Evolutionary conservation across 2,888 invertebrate species (phyloP).

Genomic region (Blastobasis lacticolella): DNA sequence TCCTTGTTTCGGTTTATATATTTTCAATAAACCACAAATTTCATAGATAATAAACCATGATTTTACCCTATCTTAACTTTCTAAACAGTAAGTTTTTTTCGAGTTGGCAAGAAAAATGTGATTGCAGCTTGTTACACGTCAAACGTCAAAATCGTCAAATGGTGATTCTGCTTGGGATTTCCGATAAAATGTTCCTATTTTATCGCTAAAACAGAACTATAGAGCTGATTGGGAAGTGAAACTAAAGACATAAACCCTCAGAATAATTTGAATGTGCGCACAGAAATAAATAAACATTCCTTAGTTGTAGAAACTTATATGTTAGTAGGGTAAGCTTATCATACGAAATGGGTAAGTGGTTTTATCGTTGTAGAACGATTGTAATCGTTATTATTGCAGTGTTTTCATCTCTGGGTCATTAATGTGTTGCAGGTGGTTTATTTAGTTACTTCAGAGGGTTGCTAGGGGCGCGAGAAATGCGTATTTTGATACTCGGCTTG

Average conservation of each 20-base stretch:
- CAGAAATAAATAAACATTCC: constrained; percentile 35
- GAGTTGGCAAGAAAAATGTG: no score
- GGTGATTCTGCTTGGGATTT: constrained; percentile 21
- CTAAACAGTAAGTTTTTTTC: no score
- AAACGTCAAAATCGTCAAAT: constrained; percentile 25
- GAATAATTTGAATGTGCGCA: constrained; percentile 27
- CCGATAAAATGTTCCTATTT: constrained; percentile 41
- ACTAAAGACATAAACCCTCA: constrained; percentile 21
- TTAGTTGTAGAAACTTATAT: constrained; percentile 48
- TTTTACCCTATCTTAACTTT: no score
- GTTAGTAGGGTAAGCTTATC: constrained; percentile 51
- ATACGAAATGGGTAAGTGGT: constrained; percentile 56
- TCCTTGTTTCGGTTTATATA: no score
- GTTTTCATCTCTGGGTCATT: constrained; percentile 11
- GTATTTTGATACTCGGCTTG: constrained; percentile 96
- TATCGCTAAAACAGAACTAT: constrained; percentile 28
- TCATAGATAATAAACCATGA: no score
- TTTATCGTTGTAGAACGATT: constrained; percentile 25
- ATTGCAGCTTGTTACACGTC: constrained; percentile 40
- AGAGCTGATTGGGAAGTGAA: constrained; percentile 21
- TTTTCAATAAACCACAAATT: no score
- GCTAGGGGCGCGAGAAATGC: constrained; percentile 97
- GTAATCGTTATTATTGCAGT: constrained; percentile 15
- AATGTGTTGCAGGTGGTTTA: constrained; percentile 85
- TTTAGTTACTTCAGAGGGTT: constrained; percentile 97